Evolutionary conservation across 2,888 invertebrate species (phyloP).

Genomic region (Bellardia bayeri): DNA sequence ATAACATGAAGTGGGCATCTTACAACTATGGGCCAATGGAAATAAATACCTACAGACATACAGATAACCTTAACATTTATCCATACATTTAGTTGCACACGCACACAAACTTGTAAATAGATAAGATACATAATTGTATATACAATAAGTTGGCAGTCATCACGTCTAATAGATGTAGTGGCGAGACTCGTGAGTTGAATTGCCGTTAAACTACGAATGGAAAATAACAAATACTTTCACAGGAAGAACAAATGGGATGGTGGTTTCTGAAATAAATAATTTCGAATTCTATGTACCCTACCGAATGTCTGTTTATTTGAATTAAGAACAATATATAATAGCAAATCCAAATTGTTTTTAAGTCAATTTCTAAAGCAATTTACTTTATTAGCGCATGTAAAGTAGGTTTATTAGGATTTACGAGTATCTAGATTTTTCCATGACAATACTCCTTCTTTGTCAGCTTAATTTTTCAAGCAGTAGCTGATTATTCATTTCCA

Average conservation of each 20-base stretch:
- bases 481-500: no score
- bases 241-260: not conserved
- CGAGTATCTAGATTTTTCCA: no score
- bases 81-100: not conserved
- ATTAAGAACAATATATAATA: no score
- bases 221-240: not conserved
- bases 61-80: not conserved
- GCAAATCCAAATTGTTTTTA: no score
- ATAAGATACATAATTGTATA: constrained; percentile 60
- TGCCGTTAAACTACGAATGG: constrained; percentile 16
- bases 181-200: constrained; percentile 67
- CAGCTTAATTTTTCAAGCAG: no score
- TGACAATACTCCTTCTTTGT: no score
- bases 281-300: not conserved
- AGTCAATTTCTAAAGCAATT: no score
- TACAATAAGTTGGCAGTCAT: constrained; percentile 70
- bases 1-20: constrained; percentile 17
- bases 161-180: constrained; percentile 64
- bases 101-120: not conserved
- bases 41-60: not conserved
- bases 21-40: constrained; percentile 14
- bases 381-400: no score
- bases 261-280: no score
- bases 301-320: not conserved
- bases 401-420: no score